Conservation (phyloP, 2,113 vertebrate genomes). For the Mixornis gularis region DNA sequence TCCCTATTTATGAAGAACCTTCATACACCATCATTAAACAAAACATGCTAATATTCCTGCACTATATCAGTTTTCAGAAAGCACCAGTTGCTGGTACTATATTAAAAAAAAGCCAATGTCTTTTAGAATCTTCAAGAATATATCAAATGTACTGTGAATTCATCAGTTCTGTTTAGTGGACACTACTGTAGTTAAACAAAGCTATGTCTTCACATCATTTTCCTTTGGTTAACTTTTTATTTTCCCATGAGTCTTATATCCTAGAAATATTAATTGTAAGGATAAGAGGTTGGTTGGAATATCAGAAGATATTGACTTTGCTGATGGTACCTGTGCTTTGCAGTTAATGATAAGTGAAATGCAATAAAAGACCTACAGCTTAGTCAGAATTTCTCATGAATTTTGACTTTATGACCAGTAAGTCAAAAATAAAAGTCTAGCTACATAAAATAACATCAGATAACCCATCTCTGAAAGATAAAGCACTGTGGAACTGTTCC, state of each 20-base stretch:
- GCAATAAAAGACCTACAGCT: neutral
- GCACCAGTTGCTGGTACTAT: neutral
- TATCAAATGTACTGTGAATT: neutral
- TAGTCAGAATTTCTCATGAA: neutral
- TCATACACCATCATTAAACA: neutral
- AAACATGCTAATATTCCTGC: neutral
- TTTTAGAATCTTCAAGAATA: neutral
- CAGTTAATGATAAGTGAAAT: neutral
- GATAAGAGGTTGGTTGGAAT: neutral
- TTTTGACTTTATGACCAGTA: neutral
- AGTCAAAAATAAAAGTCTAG: constrained; percentile 1
- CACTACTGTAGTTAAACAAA: neutral
- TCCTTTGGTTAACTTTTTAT: neutral
- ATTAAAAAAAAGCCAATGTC: neutral
- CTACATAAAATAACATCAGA: neutral
- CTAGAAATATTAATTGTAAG: neutral
- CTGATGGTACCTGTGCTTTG: neutral
- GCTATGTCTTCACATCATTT: neutral
- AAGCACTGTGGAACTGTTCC: neutral
- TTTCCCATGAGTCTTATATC: neutral
- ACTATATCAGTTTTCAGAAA: neutral
- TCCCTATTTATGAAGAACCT: neutral
- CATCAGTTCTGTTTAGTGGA: neutral
- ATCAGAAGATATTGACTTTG: neutral
- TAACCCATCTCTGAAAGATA: neutral